These are phyloP conservation scores for Aphidius gifuensis DNA, from an alignment of 1,140 invertebrate genomes.

Conservation along the genomic window DNA sequence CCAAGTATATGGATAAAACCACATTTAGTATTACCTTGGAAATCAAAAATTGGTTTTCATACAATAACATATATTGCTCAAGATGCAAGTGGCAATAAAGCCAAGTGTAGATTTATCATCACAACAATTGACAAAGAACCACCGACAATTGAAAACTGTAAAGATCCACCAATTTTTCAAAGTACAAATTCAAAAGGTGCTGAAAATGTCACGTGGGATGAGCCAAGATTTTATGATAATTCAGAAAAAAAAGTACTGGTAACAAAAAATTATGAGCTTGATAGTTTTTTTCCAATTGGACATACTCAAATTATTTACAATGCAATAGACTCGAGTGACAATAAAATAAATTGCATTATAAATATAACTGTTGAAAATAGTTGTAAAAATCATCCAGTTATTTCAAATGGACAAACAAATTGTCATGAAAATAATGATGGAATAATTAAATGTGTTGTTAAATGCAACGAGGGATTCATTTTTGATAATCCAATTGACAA, in stretches of 20 bases:
- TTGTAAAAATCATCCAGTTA: constrained; percentile 58
- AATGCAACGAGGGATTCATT: constrained; percentile 63
- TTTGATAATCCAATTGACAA: constrained; percentile 42
- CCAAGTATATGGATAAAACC: constrained; percentile 40
- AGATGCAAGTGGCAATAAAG: constrained; percentile 57
- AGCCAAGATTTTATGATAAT: constrained; percentile 69
- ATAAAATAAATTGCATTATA: constrained; percentile 61
- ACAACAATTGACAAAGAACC: constrained; percentile 58
- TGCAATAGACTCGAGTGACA: constrained; percentile 61
- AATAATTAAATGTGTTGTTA: constrained; percentile 56
- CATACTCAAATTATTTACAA: constrained; percentile 61
- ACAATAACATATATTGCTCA: constrained; percentile 56
- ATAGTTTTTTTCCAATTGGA: constrained; percentile 56
- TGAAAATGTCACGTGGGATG: constrained; percentile 60
- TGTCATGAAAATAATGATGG: constrained; percentile 54
- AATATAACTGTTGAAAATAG: constrained; percentile 64
- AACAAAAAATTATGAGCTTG: constrained; percentile 31
- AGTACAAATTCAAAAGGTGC: constrained; percentile 44
- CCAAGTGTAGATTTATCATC: constrained; percentile 57
- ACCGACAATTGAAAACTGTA: constrained; percentile 64
- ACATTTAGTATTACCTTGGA: constrained; percentile 40
- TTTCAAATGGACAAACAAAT: constrained; percentile 58
- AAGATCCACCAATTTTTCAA: constrained; percentile 59
- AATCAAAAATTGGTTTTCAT: constrained; percentile 52
- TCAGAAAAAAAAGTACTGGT: constrained; percentile 55